These are phyloP conservation scores for Sula dactylatra DNA, from an alignment of 2,113 vertebrate genomes.

Conservation along the genomic window DNA sequence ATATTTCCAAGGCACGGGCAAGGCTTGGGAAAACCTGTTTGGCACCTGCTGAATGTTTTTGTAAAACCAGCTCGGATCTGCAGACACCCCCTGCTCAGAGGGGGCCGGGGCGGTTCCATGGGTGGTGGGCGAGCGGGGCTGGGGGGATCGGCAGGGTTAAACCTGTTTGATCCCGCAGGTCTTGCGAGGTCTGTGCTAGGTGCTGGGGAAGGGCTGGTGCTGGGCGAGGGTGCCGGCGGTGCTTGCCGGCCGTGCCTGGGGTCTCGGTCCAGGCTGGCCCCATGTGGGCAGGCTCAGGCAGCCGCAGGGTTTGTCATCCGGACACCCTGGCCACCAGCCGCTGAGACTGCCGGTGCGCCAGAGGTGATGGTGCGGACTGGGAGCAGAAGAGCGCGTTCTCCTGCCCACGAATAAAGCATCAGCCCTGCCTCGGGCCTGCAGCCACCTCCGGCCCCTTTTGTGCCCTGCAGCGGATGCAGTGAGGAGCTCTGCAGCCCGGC, in stretches of 20 bases:
- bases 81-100: background rate
- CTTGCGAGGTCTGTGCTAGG: background rate
- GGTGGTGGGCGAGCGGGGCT: background rate
- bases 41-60: background rate
- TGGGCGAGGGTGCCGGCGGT: background rate
- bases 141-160: too few species aligned
- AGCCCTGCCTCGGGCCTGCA: background rate
- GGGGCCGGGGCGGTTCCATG: background rate
- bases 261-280: background rate
- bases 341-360: too few species aligned
- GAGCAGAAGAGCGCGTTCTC: background rate
- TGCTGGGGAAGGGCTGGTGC: background rate
- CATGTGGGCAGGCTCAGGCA: rapidly evolving
- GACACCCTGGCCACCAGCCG: background rate
- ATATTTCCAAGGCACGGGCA: background rate
- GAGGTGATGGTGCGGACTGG: too few species aligned
- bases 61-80: background rate
- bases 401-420: rapidly evolving
- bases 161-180: rapidly evolving
- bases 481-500: background rate
- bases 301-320: background rate
- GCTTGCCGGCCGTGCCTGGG: background rate
- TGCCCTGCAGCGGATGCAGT: background rate
- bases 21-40: background rate
- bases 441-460: too few species aligned